Conservation (phyloP, 2,797 vertebrate genomes). For the Artibeus lituratus region DNA sequence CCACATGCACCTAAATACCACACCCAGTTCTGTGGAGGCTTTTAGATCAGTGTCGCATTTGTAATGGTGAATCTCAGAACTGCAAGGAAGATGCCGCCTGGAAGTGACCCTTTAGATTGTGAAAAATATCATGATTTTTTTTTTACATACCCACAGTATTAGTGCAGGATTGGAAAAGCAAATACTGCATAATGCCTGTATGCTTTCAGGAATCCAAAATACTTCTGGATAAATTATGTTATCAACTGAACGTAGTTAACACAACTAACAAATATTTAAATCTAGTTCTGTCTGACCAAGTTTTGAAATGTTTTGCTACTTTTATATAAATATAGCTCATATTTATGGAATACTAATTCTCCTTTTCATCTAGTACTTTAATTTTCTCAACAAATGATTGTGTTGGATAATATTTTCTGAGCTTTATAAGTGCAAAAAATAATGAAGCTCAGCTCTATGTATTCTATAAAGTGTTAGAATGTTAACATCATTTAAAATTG, state of each 20-base stretch:
- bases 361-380: background rate
- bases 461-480: background rate
- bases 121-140: background rate
- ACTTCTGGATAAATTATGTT: background rate
- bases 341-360: background rate
- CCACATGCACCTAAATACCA: background rate
- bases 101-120: background rate
- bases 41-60: background rate
- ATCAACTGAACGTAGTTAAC: background rate
- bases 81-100: background rate
- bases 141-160: background rate
- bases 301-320: background rate
- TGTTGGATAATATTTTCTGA: background rate
- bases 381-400: background rate
- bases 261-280: background rate
- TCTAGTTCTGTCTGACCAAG: background rate
- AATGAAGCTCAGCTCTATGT: background rate
- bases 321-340: background rate
- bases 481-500: background rate
- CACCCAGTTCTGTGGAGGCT: rapidly evolving
- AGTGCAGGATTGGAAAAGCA: background rate
- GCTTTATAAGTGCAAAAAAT: background rate
- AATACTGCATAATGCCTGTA: background rate
- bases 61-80: background rate
- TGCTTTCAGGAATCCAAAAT: background rate